phyloP scores from a whole-genome alignment of 2,888 invertebrate species.

The Eristalis tenax region DNA sequence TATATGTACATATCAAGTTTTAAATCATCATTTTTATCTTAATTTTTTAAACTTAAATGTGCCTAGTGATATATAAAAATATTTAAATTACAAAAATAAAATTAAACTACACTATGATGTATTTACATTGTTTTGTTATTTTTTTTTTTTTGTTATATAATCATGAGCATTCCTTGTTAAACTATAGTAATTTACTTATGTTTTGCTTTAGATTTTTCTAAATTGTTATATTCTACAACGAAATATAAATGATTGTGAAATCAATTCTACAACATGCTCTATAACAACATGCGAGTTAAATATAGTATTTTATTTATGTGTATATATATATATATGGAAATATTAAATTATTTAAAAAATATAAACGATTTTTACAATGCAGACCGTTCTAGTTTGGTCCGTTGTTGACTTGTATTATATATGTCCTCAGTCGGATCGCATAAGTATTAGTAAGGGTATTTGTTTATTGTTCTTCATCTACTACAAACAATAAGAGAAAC shows the following conservation, averaged over 20 bases:
- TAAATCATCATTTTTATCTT: slow-evolving; percentile 33
- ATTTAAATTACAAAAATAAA: slow-evolving; percentile 63
- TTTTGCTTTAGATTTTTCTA: slow-evolving; percentile 4
- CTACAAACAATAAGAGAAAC: slow-evolving; percentile 10
- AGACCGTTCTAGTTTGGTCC: slow-evolving; percentile 55
- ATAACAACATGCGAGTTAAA: slow-evolving; percentile 68
- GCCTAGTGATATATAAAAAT: slow-evolving; percentile 58
- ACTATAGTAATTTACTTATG: slow-evolving; percentile 14
- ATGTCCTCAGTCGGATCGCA: slow-evolving; percentile 19
- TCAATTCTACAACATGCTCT: slow-evolving; percentile 68
- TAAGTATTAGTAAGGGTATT: slow-evolving; percentile 15
- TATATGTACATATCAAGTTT: slow-evolving; percentile 11
- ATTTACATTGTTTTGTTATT: slow-evolving; percentile 52
- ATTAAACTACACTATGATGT: slow-evolving; percentile 56
- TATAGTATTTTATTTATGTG: not conserved
- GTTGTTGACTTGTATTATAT: slow-evolving; percentile 29
- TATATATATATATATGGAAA: slow-evolving; percentile 16
- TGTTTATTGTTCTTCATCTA: slow-evolving; percentile 44
- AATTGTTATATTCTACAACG: slow-evolving; percentile 29
- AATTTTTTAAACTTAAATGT: slow-evolving; percentile 43
- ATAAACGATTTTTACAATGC: slow-evolving; percentile 52
- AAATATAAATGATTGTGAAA: slow-evolving; percentile 43
- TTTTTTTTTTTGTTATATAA: slow-evolving; percentile 15
- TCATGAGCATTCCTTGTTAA: slow-evolving; percentile 43
- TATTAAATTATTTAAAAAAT: slow-evolving; percentile 29